A percentile compares a stretch with the other conserved stretches of the same genome.
These are phyloP conservation scores for Nemotelus nigrinus DNA, from an alignment of 2,888 invertebrate genomes.

Conservation along the genomic window DNA sequence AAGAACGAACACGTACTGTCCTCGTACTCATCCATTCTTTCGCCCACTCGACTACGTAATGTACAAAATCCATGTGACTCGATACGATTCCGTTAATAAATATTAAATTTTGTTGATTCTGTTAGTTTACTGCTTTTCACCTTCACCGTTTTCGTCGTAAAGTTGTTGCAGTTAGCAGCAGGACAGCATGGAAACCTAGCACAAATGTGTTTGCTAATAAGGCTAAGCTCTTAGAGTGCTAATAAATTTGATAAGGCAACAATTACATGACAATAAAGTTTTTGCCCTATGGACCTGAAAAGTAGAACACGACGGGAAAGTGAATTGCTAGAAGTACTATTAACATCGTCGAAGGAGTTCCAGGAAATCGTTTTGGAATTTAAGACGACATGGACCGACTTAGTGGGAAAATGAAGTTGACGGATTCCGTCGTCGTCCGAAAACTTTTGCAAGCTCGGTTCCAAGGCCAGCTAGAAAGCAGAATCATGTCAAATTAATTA, in stretches of 20 bases:
- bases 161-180: background rate
- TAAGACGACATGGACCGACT: background rate
- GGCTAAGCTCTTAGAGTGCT: constrained; percentile 27
- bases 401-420: too few species aligned
- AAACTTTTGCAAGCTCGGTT: background rate
- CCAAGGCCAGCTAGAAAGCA: background rate
- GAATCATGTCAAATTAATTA: constrained; percentile 28
- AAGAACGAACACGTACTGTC: background rate
- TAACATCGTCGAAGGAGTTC: too few species aligned
- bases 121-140: constrained; percentile 19
- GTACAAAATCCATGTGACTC: constrained; percentile 30
- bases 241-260: constrained; percentile 36
- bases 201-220: constrained; percentile 27
- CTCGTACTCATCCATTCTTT: background rate
- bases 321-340: too few species aligned
- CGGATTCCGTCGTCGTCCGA: too few species aligned
- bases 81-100: constrained; percentile 30
- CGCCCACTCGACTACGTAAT: background rate
- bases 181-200: background rate
- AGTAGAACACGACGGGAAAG: background rate
- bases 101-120: constrained; percentile 42
- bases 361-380: too few species aligned
- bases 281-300: background rate
- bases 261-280: constrained; percentile 41
- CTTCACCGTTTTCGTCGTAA: background rate